Evolutionary conservation across 1,140 invertebrate genomes (phyloP), one percentile per base, ranked within the genome.

Genomic region (Phymorhynchus buccinoides): DNA sequence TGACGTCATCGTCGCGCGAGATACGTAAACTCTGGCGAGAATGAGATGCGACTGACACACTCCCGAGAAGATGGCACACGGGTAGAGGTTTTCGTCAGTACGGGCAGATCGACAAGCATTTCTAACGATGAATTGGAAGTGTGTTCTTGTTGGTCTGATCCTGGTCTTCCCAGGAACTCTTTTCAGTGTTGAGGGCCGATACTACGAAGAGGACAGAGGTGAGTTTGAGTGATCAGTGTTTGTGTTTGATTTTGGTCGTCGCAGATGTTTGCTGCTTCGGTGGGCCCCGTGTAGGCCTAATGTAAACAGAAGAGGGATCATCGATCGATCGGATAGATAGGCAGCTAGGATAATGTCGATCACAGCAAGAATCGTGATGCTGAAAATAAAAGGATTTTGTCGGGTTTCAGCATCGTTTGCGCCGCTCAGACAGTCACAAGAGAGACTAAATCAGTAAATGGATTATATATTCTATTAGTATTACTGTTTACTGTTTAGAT

Each of bases 81-180:
- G 56, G 12, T 62, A 62, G 48, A 18, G n/a, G 56, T 16, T 62
- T n/a, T 27, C 56, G 22, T 62, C 1, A 22, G 14, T 22, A 4
- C 56, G 14, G n/a, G n/a, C 56, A 62, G 56, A 62, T 62, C 56
- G 56, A 62, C 56, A 62, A 22, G 22, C 56, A 62, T 62, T 62
- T 62, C 56, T 62, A 62, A 62, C 48, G 4, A 62, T 62, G 56
- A 62, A 62, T 27, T 62, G 56, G 56, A 62, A 62, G 56, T 62
- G 56, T 62, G 18, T 62, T 4, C 56, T 62, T 62, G 56, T 62
- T 27, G 56, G 56, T 62, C 56, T 62, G 56, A 22, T 62, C 56
- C 56, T 62, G 56, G 56, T 62, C 22, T 62, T 62, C 56, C 56
- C 56, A 62, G 56, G 56, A 62, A 62, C 56, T 62, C n/a, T 62